Conservation (phyloP, 2,797 vertebrate genomes). For the Psittacula echo region DNA sequence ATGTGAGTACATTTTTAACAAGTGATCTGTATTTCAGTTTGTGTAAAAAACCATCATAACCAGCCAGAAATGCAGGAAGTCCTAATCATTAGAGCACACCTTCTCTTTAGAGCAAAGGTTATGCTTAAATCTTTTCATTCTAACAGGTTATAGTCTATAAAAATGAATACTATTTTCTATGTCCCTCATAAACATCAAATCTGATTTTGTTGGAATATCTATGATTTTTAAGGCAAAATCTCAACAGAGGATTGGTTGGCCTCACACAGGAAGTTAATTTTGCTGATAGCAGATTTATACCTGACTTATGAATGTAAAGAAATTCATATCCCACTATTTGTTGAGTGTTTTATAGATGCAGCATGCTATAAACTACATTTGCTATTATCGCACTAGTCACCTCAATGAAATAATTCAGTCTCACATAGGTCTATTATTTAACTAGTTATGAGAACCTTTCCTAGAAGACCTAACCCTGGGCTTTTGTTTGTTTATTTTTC, state of each 20-base stretch:
- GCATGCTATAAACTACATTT: neutral
- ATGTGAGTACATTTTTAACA: neutral
- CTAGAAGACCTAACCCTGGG: neutral
- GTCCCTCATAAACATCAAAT: neutral
- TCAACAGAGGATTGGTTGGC: neutral
- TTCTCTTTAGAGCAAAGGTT: neutral
- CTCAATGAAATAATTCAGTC: neutral
- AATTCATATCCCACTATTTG: neutral
- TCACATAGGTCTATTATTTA: constrained; percentile 19
- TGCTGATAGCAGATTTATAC: neutral
- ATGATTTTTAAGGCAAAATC: neutral
- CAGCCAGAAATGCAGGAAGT: neutral
- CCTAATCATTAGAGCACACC: neutral
- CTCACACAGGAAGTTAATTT: neutral
- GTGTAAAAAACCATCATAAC: neutral
- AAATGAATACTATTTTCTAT: neutral
- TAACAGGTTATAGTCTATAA: neutral
- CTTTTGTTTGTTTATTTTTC: neutral
- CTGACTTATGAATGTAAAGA: neutral
- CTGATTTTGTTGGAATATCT: neutral
- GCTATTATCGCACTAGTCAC: neutral
- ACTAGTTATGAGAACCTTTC: neutral
- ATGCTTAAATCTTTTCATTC: neutral
- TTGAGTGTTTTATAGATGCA: neutral
- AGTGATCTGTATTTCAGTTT: neutral